These are phyloP conservation scores for Coleophora deauratella DNA, from an alignment of 2,888 invertebrate species.

Conservation along the genomic window DNA sequence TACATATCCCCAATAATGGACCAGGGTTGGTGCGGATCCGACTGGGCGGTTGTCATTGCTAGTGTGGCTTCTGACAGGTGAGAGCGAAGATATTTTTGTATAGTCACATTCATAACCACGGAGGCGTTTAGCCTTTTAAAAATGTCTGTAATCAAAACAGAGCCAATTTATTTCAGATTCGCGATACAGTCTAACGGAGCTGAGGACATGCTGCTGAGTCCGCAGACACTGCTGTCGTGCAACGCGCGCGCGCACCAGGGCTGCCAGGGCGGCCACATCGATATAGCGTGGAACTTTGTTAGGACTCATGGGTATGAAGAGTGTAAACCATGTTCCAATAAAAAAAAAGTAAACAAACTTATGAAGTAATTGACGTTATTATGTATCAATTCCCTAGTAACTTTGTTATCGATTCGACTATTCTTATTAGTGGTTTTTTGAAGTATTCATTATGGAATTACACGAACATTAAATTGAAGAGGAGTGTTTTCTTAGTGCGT, in stretches of 20 bases:
- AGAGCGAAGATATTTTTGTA: constrained; percentile 6
- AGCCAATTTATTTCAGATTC: no score
- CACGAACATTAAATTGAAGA: no score
- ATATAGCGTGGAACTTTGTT: constrained; percentile 93
- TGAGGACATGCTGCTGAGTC: constrained; percentile 81
- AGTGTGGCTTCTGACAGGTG: constrained; percentile 86
- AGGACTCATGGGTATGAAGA: constrained; percentile 79
- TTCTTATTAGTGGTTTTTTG: no score
- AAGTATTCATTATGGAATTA: no score
- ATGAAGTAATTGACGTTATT: no score
- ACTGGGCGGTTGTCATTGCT: constrained; percentile 94
- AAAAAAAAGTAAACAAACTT: no score
- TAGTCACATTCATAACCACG: constrained; percentile 5
- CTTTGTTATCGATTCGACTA: no score
- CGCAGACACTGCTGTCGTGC: constrained; percentile 92
- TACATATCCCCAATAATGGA: constrained; percentile 81
- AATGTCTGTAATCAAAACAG: no score
- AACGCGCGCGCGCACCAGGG: constrained; percentile 84
- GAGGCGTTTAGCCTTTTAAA: no score
- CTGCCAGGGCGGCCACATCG: constrained; percentile 91
- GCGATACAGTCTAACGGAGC: constrained; percentile 89
- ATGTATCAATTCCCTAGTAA: no score
- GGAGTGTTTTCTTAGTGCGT: no score
- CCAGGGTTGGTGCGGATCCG: constrained; percentile 89
- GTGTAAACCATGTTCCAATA: no score